These are phyloP conservation scores for Enteromius trimaculatus DNA, from an alignment of 2,797 vertebrate genomes.

Conservation along the genomic window DNA sequence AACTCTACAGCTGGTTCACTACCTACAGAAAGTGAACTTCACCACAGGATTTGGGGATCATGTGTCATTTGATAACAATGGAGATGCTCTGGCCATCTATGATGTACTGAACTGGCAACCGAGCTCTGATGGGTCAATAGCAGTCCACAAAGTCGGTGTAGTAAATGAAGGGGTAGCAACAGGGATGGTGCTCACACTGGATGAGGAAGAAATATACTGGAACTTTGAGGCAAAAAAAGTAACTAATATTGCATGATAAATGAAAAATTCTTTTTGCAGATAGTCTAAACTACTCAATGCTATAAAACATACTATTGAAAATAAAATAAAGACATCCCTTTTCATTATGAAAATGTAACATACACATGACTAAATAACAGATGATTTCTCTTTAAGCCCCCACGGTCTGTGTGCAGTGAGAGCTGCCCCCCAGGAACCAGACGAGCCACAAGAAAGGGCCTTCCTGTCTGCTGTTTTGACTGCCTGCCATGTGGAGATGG, in stretches of 20 bases:
- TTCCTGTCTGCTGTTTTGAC: no score
- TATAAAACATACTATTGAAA: no score
- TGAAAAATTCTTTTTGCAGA: neutral
- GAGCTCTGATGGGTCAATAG: neutral
- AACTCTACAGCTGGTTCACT: conserved; percentile 17
- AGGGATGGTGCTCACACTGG: conserved; percentile 12
- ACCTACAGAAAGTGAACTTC: conserved; percentile 14
- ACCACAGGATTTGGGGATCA: conserved; percentile 24
- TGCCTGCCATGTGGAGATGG: no score
- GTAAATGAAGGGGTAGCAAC: conserved; percentile 10
- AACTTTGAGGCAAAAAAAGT: conserved; percentile 63
- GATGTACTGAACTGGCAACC: conserved; percentile 20
- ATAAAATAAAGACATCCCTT: no score
- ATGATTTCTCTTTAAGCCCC: no score
- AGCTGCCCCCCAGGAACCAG: no score
- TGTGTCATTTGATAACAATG: conserved; percentile 29
- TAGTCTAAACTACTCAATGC: no score
- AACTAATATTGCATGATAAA: conserved; percentile 5
- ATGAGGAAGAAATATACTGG: conserved; percentile 71
- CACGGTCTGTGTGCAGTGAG: no score
- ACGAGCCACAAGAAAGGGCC: no score
- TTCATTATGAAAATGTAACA: no score
- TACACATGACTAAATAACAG: no score
- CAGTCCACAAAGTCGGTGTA: neutral
- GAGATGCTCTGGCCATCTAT: conserved; percentile 26